Base-by-base conservation (phyloP, 2,113 vertebrate species). In the Austrofundulus limnaeus region DNA sequence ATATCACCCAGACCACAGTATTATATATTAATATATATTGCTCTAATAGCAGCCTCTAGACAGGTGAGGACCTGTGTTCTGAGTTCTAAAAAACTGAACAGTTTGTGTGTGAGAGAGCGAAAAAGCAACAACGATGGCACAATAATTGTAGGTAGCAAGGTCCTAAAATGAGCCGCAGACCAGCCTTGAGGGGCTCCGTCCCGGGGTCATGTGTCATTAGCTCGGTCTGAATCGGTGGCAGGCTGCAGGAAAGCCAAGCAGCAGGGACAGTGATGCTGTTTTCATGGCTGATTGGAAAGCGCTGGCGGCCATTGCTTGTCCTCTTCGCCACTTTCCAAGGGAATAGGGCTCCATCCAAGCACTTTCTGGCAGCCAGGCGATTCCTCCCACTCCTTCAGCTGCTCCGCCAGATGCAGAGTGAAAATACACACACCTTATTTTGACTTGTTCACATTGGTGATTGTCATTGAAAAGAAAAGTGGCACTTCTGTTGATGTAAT, bases 201-300 rank as follows among this genome's bases (percentile, higher is more conserved):
- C 58, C 45, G 3, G 71, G 69, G 82, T 79, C 58, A 70, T 69
- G 61, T 86, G 71, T 78, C 76, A 80, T 84, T 77, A 83, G 52
- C 64, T n/a, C 47, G 10, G 74, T 55, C 81, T 87, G 81, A 76
- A 78, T 73, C 61, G 56, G 66, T 23, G 54, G 65, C 63, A 61
- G 67, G 55, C 66, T 75, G 34, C 16, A 13, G 52, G 49, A 69
- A 70, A 53, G 74, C 56, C 41, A 34, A 76, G 70, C 81, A 51
- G 79, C 25, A 17, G 48, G 58, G 72, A 69, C 20, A 46, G 61
- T 20, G 34, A 70, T 83, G 72, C 78, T 55, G 77, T 75, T 89
- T 88, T 87, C 81, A 87, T 56, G 84, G 83, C 78, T 81, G 84
- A 83, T 61, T 70, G 73, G 58, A 78, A 72, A 84, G 49, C 23